Evolutionary conservation across 2,113 vertebrate genomes (phyloP).

Genomic region (Sus scrofa): DNA sequence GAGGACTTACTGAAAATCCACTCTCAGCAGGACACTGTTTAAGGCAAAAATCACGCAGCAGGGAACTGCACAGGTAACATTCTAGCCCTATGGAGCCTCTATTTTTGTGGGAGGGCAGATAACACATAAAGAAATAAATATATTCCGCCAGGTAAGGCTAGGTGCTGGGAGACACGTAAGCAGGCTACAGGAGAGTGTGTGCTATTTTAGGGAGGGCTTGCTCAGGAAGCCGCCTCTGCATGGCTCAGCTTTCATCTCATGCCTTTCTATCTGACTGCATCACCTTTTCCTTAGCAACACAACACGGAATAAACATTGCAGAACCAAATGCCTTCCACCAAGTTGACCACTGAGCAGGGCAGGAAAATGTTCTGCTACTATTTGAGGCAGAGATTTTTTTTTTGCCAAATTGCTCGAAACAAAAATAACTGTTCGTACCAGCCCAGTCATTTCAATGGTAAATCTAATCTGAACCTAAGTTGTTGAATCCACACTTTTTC

Average conservation of each 20-base stretch:
- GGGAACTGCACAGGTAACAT: background rate
- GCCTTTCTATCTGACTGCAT: slow-evolving; percentile 34
- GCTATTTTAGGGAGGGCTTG: background rate
- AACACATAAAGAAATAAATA: background rate
- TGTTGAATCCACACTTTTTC: background rate
- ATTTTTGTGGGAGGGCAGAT: background rate
- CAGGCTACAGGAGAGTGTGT: background rate
- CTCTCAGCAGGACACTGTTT: background rate
- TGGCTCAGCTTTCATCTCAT: background rate
- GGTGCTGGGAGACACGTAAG: background rate
- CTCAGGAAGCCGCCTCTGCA: background rate
- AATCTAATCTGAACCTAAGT: background rate
- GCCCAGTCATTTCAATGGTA: background rate
- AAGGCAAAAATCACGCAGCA: background rate
- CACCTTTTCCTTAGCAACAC: slow-evolving; percentile 75
- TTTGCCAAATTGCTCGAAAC: slow-evolving; percentile 42
- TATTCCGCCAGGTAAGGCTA: background rate
- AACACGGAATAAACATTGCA: slow-evolving; percentile 54
- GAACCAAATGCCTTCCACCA: slow-evolving; percentile 55
- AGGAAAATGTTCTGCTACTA: slow-evolving; percentile 57
- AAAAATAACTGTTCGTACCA: slow-evolving; percentile 47
- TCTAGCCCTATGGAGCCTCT: background rate
- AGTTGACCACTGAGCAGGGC: background rate
- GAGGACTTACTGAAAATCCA: background rate
- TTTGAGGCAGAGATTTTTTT: slow-evolving; percentile 27